These are phyloP conservation scores for Zapus hudsonius DNA, from an alignment of 2,113 vertebrate genomes.

Conservation along the genomic window DNA sequence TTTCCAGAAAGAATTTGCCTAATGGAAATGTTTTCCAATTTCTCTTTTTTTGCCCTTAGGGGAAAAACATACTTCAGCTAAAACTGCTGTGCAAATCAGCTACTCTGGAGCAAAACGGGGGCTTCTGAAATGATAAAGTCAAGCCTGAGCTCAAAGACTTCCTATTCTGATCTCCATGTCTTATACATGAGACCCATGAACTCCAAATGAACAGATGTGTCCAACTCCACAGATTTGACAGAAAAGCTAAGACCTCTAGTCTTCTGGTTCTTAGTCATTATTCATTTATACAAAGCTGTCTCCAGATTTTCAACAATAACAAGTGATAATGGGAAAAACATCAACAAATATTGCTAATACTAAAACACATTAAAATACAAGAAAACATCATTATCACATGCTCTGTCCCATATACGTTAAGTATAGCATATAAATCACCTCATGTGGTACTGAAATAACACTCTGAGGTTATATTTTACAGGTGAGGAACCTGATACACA, in stretches of 20 bases:
- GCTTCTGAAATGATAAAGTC: background rate
- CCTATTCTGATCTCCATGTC: background rate
- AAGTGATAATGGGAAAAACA: background rate
- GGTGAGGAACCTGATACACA: background rate
- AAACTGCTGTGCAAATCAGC: background rate
- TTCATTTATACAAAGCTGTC: background rate
- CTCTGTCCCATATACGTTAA: background rate
- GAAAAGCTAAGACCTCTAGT: background rate
- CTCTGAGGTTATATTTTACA: background rate
- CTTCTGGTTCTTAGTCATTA: background rate
- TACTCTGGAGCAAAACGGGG: background rate
- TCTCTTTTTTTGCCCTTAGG: background rate
- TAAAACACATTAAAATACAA: background rate
- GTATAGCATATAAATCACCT: background rate
- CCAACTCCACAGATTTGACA: background rate
- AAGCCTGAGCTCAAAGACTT: background rate
- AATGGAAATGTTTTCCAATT: conserved; percentile 56
- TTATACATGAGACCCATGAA: background rate
- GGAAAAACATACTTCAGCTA: conserved; percentile 2
- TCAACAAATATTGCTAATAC: background rate
- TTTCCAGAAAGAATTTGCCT: conserved; percentile 60
- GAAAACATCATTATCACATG: background rate
- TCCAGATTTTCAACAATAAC: background rate
- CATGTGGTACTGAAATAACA: background rate
- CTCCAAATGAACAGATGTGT: background rate